Evolutionary conservation across 2,113 vertebrate species (phyloP).

Genomic region (Eurystomus gularis): DNA sequence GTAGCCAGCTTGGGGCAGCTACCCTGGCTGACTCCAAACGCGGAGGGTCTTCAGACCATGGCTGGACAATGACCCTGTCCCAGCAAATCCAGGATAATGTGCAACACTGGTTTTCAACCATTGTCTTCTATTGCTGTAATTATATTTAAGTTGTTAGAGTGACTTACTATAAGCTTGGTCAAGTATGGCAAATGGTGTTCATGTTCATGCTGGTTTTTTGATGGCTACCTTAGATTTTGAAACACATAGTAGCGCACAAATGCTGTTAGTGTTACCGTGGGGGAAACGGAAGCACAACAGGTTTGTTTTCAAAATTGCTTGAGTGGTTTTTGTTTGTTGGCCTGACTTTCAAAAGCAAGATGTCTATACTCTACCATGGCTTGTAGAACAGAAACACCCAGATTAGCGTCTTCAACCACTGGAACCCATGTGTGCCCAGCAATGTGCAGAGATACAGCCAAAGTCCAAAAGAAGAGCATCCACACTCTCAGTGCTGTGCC

Average conservation of each 20-base stretch:
- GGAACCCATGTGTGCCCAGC: no score
- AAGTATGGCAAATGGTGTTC: not conserved
- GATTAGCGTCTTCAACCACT: not conserved
- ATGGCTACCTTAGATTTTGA: not conserved
- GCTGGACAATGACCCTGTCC: no score
- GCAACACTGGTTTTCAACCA: not conserved
- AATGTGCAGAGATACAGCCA: not conserved
- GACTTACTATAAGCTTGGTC: not conserved
- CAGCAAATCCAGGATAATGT: not conserved
- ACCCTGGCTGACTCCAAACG: no score
- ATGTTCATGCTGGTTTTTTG: not conserved
- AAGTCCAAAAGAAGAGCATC: not conserved
- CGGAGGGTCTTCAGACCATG: no score
- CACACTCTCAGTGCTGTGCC: not conserved
- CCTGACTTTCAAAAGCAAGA: not conserved
- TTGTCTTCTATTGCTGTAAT: not conserved
- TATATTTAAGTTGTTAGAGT: not conserved
- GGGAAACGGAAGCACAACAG: not conserved
- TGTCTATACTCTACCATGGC: not conserved
- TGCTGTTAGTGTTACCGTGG: not conserved
- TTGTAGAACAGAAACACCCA: not conserved
- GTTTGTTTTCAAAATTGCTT: not conserved
- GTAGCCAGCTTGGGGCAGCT: no score
- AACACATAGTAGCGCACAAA: not conserved
- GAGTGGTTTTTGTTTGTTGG: not conserved